Evolutionary conservation across 35 echinoderm and acorn worm genomes (phyloP).

Genomic region (Eucidaris tribuloides): DNA sequence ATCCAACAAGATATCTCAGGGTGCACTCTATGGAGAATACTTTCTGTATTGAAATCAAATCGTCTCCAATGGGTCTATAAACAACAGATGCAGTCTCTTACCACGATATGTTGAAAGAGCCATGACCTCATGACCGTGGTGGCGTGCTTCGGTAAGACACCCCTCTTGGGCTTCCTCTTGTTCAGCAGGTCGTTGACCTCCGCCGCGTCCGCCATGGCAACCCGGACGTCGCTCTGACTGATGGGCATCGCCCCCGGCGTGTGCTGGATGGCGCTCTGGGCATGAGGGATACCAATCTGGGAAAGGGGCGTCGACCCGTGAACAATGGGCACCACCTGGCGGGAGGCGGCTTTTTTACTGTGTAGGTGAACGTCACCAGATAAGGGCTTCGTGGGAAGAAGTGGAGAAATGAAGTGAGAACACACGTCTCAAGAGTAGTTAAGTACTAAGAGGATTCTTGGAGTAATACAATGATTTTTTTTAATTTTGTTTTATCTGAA

Average conservation of each 20-base stretch:
- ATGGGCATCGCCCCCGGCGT: constrained; percentile 17
- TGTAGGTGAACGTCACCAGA: constrained; percentile 70
- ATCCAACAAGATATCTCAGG: too few species aligned
- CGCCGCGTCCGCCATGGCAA: constrained; percentile 30
- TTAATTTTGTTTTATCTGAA: too few species aligned
- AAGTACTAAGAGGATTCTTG: too few species aligned
- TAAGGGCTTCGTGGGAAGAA: constrained; percentile 41
- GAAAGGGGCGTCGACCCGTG: constrained; percentile 97
- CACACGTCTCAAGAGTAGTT: too few species aligned
- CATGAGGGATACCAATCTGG: constrained; percentile 78
- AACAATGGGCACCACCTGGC: constrained; percentile 67
- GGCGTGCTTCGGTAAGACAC: constrained; percentile 95
- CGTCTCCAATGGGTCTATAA: too few species aligned
- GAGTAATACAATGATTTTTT: too few species aligned
- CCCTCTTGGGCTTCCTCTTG: constrained; percentile 96
- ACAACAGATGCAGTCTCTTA: too few species aligned
- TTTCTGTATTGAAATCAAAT: too few species aligned
- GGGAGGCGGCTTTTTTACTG: neutral
- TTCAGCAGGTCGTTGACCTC: constrained; percentile 93
- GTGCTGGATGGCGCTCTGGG: constrained; percentile 19
- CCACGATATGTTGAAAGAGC: constrained; percentile 99
- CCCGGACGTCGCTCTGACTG: constrained; percentile 17
- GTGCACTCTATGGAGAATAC: too few species aligned
- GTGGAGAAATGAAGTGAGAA: too few species aligned
- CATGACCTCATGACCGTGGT: constrained; percentile 99